Evolutionary conservation across 2,888 invertebrate genomes (phyloP).

Genomic region (Aspidapion aeneum): DNA sequence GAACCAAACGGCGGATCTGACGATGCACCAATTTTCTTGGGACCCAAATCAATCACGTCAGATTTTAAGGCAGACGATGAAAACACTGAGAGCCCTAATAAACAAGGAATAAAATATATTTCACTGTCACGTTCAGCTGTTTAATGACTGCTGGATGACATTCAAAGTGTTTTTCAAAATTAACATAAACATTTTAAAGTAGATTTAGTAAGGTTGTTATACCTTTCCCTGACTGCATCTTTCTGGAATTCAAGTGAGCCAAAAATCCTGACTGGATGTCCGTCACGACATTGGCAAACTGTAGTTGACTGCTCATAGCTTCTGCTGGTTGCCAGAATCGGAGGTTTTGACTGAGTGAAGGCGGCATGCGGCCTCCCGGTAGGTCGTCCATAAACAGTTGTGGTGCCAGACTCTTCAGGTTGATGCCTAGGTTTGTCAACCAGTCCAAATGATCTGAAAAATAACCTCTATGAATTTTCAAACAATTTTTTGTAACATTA

Average conservation of each 20-base stretch:
- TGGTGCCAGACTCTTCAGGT: slow-evolving; percentile 80
- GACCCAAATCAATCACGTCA: slow-evolving; percentile 71
- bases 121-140: no score
- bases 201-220: no score
- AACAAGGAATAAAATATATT: no score
- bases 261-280: slow-evolving; percentile 81
- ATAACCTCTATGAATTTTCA: no score
- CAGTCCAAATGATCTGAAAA: slow-evolving; percentile 79
- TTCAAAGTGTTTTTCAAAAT: no score
- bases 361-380: slow-evolving; percentile 64
- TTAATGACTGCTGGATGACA: no score
- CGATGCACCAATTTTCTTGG: slow-evolving; percentile 75
- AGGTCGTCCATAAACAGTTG: slow-evolving; percentile 74
- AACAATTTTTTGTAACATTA: no score
- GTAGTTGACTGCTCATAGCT: slow-evolving; percentile 52
- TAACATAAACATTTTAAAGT: no score
- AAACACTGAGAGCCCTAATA: slow-evolving; percentile 64
- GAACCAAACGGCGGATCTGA: slow-evolving; percentile 82
- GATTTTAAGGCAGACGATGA: slow-evolving; percentile 77
- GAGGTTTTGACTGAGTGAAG: slow-evolving; percentile 58
- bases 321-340: slow-evolving; percentile 53
- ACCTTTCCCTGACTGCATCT: slow-evolving; percentile 68
- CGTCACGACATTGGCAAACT: slow-evolving; percentile 53
- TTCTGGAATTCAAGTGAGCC: slow-evolving; percentile 73
- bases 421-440: slow-evolving; percentile 81